phyloP scores from a whole-genome alignment of 2,797 vertebrate species.

The Gallinago stenura region DNA sequence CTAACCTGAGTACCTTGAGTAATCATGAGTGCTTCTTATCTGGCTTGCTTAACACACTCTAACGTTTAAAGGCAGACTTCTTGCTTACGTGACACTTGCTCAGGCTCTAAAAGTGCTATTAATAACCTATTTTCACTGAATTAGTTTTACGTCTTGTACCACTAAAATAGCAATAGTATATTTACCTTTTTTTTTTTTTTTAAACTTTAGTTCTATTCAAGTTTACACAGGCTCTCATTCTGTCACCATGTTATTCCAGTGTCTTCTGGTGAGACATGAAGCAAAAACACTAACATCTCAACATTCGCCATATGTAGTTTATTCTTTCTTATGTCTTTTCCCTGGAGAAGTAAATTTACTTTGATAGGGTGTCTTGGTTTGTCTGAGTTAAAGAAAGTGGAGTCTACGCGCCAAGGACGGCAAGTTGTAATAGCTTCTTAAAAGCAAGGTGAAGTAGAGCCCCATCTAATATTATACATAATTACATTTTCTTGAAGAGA shows the following conservation, averaged over 20 bases:
- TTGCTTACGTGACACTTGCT: not conserved
- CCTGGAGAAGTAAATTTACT: not conserved
- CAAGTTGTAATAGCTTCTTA: not conserved
- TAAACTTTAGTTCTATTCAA: not conserved
- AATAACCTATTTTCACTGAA: not conserved
- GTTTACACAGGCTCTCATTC: not conserved
- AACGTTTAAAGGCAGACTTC: not conserved
- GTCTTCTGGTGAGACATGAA: not conserved
- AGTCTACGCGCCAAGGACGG: not conserved
- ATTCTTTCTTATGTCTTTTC: not conserved
- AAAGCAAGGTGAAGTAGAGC: not conserved
- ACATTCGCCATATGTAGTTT: not conserved
- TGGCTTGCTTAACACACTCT: not conserved
- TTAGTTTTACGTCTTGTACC: not conserved
- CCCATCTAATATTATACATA: not conserved
- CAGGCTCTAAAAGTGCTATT: not conserved
- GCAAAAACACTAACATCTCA: not conserved
- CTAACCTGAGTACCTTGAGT: slow-evolving; percentile 7
- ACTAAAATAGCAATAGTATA: not conserved
- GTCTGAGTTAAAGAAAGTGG: not conserved
- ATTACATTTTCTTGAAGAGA: not conserved
- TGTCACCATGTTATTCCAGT: not conserved
- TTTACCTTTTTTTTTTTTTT: not conserved
- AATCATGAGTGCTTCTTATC: slow-evolving; percentile 36
- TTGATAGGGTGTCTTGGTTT: not conserved